phyloP scores from a whole-genome alignment of 2,113 vertebrate species.

The Corythornis vintsioides region DNA sequence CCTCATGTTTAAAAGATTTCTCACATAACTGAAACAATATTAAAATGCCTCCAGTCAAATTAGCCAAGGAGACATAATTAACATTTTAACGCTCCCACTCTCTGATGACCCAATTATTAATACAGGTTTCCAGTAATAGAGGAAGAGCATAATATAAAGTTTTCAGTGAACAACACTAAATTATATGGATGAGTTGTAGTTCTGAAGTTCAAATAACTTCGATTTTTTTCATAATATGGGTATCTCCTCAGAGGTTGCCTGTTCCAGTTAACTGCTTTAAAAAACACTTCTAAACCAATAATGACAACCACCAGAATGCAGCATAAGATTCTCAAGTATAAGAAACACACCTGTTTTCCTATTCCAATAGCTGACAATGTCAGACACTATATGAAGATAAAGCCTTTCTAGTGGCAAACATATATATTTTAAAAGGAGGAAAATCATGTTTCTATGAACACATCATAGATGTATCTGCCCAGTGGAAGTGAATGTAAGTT shows the following conservation, averaged over 20 bases:
- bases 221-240: neutral
- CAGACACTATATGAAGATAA: neutral
- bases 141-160: neutral
- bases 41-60: constrained; percentile 38
- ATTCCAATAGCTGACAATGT: neutral
- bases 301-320: neutral
- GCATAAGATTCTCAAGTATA: neutral
- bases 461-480: neutral
- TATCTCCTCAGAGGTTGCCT: neutral
- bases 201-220: neutral
- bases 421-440: neutral
- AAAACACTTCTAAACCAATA: neutral
- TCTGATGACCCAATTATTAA: neutral
- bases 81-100: neutral
- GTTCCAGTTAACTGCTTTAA: neutral
- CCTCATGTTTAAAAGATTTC: neutral
- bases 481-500: neutral
- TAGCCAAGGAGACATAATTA: constrained; percentile 37
- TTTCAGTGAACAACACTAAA: neutral
- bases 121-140: neutral
- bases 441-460: neutral
- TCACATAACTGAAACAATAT: constrained; percentile 1
- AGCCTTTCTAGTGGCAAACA: neutral
- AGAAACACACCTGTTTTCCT: neutral
- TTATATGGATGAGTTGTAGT: neutral